Conservation (phyloP, 2,113 vertebrate species). For the Ornithorhynchus anatinus region DNA sequence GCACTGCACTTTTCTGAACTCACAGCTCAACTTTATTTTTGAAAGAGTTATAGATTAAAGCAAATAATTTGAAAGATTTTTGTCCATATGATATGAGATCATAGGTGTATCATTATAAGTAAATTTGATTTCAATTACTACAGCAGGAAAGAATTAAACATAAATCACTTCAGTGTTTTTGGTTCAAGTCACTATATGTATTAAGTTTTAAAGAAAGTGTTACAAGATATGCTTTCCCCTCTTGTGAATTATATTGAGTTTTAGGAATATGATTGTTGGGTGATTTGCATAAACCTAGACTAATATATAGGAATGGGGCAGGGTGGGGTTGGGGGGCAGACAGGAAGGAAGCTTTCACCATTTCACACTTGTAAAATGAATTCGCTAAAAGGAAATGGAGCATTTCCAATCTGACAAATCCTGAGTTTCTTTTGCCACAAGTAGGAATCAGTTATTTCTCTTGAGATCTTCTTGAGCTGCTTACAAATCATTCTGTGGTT, state of each 20-base stretch:
- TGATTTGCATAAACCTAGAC: too few relatives aligned
- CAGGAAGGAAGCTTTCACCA: slow-evolving; percentile 14
- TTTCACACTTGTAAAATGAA: slow-evolving; percentile 20
- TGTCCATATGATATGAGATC: neutral
- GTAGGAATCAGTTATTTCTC: slow-evolving; percentile 33
- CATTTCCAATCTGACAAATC: slow-evolving; percentile 50
- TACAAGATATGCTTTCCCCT: neutral
- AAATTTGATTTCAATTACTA: neutral
- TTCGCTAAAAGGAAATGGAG: slow-evolving; percentile 32
- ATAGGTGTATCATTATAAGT: neutral
- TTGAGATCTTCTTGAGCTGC: slow-evolving; percentile 42
- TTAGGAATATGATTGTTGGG: neutral
- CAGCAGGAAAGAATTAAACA: neutral
- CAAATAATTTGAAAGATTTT: neutral
- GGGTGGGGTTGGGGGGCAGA: neutral
- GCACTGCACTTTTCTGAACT: too few relatives aligned
- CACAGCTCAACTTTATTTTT: too few relatives aligned
- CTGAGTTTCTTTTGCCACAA: slow-evolving; percentile 33
- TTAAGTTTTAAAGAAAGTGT: neutral
- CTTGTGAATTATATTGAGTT: neutral
- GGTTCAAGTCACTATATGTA: accelerated
- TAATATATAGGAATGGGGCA: too few relatives aligned
- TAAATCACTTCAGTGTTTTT: neutral
- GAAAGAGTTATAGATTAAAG: neutral
- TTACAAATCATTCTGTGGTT: slow-evolving; percentile 42